phyloP scores from a whole-genome alignment of 1,140 invertebrate species.

The Zaprionus kolodkinae region DNA sequence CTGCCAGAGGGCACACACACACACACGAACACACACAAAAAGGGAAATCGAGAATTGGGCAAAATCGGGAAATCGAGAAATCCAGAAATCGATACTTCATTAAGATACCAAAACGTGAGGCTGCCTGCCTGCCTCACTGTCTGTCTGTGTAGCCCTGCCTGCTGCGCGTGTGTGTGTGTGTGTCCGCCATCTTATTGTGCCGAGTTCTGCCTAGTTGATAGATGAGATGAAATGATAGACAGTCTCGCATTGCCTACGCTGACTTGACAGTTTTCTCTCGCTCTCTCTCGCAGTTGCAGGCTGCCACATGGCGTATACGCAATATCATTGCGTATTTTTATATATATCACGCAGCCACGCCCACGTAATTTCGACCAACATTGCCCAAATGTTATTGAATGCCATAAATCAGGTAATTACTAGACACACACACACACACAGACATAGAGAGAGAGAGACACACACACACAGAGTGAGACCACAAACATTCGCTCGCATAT shows the following conservation, averaged over 20 bases:
- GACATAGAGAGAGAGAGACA: not conserved
- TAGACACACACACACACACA: slow-evolving; percentile 2
- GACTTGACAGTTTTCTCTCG: slow-evolving; percentile 37
- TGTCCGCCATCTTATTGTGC: slow-evolving; percentile 26
- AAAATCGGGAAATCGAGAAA: slow-evolving; percentile 60
- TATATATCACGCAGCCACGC: not conserved
- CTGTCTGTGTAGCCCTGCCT: not conserved
- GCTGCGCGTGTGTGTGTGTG: not conserved
- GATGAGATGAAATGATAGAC: slow-evolving; percentile 69
- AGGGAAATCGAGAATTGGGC: slow-evolving; percentile 34
- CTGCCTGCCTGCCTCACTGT: slow-evolving; percentile 22
- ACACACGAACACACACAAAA: no score
- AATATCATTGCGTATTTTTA: slow-evolving; percentile 15
- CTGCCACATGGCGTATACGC: slow-evolving; percentile 30
- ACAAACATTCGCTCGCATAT: not conserved
- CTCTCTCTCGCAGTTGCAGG: not conserved
- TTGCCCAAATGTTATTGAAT: slow-evolving; percentile 16
- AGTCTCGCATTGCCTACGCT: slow-evolving; percentile 44
- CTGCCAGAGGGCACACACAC: slow-evolving; percentile 58
- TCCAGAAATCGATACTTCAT: slow-evolving; percentile 81
- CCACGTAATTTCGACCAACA: slow-evolving; percentile 21
- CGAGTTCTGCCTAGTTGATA: slow-evolving; percentile 68
- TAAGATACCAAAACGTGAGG: slow-evolving; percentile 62
- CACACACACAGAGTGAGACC: not conserved
- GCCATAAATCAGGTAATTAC: slow-evolving; percentile 52